Evolutionary conservation across 2,888 invertebrate genomes (phyloP).

Genomic region (Campopleginae sp.): DNA sequence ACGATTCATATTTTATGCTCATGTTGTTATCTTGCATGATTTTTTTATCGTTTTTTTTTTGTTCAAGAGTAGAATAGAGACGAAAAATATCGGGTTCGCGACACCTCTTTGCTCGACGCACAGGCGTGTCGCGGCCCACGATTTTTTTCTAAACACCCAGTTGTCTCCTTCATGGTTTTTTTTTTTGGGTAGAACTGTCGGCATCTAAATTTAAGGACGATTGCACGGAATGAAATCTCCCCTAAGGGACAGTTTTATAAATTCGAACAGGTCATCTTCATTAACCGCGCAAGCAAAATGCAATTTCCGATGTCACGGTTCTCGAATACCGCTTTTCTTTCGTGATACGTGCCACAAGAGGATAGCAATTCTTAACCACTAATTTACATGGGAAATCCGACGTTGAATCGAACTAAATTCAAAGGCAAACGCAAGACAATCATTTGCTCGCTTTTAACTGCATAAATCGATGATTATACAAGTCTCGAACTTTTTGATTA

Average conservation of each 20-base stretch:
- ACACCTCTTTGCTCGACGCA: not conserved
- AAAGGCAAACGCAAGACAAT: no score
- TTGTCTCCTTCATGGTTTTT: slow-evolving; percentile 68
- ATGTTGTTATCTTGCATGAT: slow-evolving; percentile 11
- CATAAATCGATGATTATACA: not conserved
- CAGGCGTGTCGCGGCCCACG: slow-evolving; percentile 14
- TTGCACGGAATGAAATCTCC: slow-evolving; percentile 81
- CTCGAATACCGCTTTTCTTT: slow-evolving; percentile 70
- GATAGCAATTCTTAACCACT: slow-evolving; percentile 48
- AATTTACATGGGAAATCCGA: not conserved
- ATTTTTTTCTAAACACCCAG: slow-evolving; percentile 45
- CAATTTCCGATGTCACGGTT: slow-evolving; percentile 74
- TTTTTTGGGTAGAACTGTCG: slow-evolving; percentile 78
- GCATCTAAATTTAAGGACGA: slow-evolving; percentile 81
- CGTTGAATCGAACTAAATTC: not conserved
- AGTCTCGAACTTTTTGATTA: not conserved
- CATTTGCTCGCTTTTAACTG: not conserved
- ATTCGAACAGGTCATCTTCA: slow-evolving; percentile 72
- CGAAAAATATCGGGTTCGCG: slow-evolving; percentile 27
- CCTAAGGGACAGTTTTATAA: slow-evolving; percentile 82
- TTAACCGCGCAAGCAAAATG: slow-evolving; percentile 69
- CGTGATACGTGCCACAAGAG: slow-evolving; percentile 72
- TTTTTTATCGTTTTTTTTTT: slow-evolving; percentile 2
- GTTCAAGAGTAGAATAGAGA: slow-evolving; percentile 42
- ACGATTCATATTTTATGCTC: slow-evolving; percentile 8